phyloP scores from a whole-genome alignment of 2,113 vertebrate genomes.

The Anser brachyrhynchus region DNA sequence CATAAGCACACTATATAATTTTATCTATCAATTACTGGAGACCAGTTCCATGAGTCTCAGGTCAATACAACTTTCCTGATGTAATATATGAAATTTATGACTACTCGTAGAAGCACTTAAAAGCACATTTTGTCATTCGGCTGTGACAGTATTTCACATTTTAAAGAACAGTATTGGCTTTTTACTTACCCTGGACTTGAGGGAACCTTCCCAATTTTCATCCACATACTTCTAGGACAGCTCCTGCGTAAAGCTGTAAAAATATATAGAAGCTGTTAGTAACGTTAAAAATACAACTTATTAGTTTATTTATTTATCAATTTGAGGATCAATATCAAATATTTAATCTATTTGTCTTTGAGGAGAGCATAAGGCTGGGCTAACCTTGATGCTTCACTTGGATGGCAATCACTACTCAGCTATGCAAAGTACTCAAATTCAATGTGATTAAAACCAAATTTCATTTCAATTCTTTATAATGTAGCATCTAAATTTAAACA shows the following conservation, averaged over 20 bases:
- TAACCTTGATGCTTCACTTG: neutral
- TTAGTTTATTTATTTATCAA: neutral
- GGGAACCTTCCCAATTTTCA: slow-evolving; percentile 99
- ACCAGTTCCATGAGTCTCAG: neutral
- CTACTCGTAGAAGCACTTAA: neutral
- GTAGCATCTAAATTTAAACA: neutral
- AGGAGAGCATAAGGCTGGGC: neutral
- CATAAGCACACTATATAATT: neutral
- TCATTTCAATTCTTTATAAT: neutral
- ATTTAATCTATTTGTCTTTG: neutral
- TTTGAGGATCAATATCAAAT: neutral
- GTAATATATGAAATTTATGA: neutral
- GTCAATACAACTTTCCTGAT: neutral
- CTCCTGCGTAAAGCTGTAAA: slow-evolving; percentile 91
- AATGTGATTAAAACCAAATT: neutral
- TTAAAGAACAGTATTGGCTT: neutral
- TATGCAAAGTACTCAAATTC: neutral
- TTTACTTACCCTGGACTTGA: slow-evolving; percentile 96
- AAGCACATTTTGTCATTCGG: neutral
- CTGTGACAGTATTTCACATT: neutral
- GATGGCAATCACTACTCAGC: neutral
- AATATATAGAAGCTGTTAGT: neutral
- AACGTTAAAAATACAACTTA: neutral
- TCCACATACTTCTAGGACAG: slow-evolving; percentile 98
- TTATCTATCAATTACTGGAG: neutral